Percentiles rank a stretch among this genome's conserved stretches.
phyloP scores from a whole-genome alignment of 1,140 invertebrate species.

The Drosophila subobscura region DNA sequence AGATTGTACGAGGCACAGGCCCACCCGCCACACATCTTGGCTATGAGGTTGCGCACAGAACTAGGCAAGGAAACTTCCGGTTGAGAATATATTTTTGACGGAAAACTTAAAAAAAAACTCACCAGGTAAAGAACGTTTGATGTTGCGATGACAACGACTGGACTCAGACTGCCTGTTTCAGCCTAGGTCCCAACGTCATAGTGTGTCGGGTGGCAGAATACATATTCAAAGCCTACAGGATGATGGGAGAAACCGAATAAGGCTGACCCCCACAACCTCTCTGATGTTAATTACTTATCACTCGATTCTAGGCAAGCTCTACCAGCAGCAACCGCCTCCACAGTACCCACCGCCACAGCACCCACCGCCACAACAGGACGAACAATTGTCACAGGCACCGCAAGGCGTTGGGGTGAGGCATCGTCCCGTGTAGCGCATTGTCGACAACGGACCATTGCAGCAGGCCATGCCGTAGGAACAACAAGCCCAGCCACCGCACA shows the following conservation, averaged over 20 bases:
- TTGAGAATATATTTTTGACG: background rate
- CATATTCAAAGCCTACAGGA: constrained; percentile 11
- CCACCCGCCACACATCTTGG: constrained; percentile 67
- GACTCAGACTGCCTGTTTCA: constrained; percentile 5
- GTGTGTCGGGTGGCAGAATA: background rate
- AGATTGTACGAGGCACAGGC: constrained; percentile 59
- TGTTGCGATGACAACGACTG: constrained; percentile 16
- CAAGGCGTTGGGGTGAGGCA: constrained; percentile 61
- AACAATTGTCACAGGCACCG: constrained; percentile 53
- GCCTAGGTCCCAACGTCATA: background rate
- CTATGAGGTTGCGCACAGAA: background rate
- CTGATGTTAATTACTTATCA: background rate
- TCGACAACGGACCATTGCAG: constrained; percentile 61
- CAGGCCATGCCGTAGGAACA: constrained; percentile 59
- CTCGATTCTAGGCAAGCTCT: constrained; percentile 1
- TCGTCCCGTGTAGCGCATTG: constrained; percentile 59
- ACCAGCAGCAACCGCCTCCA: background rate
- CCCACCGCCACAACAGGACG: constrained; percentile 25
- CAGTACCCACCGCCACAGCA: constrained; percentile 12
- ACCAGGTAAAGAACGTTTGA: background rate
- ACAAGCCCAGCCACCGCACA: constrained; percentile 74
- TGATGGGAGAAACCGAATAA: background rate
- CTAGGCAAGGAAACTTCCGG: too few species aligned
- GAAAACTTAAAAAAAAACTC: constrained; percentile 10
- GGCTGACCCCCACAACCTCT: too few species aligned